Conservation (phyloP, 2,113 vertebrate species). For the Peromyscus californicus region DNA sequence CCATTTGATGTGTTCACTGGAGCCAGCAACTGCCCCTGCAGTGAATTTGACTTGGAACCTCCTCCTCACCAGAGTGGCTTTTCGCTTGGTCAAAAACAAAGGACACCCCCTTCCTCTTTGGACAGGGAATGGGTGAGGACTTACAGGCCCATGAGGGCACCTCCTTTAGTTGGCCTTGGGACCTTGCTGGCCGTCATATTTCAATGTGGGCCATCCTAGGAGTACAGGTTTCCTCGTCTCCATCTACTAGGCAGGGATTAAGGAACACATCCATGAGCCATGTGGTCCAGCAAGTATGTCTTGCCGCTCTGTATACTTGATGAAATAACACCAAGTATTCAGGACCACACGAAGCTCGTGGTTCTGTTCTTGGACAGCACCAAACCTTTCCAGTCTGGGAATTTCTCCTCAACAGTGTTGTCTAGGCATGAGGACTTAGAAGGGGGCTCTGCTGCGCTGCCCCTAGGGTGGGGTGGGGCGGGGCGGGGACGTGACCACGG, state of each 20-base stretch:
- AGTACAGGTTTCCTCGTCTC: neutral
- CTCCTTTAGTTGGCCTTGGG: neutral
- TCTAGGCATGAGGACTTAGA: neutral
- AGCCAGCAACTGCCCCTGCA: neutral
- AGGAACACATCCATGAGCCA: neutral
- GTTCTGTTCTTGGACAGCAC: neutral
- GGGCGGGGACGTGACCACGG: neutral
- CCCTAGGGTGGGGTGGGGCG: too few species aligned
- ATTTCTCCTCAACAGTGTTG: neutral
- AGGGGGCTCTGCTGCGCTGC: neutral
- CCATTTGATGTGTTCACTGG: neutral
- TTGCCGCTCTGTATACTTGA: neutral
- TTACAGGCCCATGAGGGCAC: neutral
- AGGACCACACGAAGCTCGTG: neutral
- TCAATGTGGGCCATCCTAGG: neutral
- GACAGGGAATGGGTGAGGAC: too few species aligned
- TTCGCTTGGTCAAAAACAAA: neutral
- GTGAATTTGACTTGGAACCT: neutral
- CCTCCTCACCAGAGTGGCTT: neutral
- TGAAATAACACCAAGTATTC: neutral
- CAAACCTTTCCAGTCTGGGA: neutral
- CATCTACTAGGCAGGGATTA: neutral
- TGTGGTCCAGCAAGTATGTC: rapidly evolving
- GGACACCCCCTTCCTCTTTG: too few species aligned
- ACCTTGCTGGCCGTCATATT: neutral